Conservation (phyloP, 2,113 vertebrate genomes). For the Mixornis gularis region DNA sequence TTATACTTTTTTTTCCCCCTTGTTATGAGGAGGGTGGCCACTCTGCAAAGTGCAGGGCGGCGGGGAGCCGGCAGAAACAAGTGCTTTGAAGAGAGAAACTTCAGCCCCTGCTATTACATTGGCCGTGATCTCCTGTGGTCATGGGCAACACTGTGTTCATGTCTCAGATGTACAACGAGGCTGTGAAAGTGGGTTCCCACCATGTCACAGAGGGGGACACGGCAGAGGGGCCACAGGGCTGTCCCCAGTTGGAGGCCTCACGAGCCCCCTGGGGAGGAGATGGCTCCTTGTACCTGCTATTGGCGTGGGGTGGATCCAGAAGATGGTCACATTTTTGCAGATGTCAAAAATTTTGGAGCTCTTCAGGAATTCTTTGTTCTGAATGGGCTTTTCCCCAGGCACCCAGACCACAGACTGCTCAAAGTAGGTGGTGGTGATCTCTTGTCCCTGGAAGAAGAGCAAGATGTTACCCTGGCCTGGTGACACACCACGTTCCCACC, state of each 20-base stretch:
- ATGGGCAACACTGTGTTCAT: neutral
- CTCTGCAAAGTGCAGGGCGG: neutral
- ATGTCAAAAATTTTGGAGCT: slow-evolving; percentile 77
- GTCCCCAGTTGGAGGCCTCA: neutral
- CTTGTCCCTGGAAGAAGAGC: slow-evolving; percentile 69
- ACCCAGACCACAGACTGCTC: slow-evolving; percentile 79
- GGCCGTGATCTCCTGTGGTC: neutral
- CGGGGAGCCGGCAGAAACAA: neutral
- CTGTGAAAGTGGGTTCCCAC: neutral
- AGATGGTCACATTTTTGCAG: slow-evolving; percentile 73
- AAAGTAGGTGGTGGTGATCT: slow-evolving; percentile 74
- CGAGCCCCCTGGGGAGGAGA: neutral
- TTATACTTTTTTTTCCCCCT: neutral
- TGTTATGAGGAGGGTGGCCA: neutral
- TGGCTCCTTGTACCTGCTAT: slow-evolving; percentile 65
- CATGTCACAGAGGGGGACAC: neutral
- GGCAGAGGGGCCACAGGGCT: neutral
- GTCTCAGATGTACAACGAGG: neutral
- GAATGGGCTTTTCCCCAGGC: slow-evolving; percentile 75
- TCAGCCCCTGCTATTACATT: neutral
- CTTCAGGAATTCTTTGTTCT: slow-evolving; percentile 78
- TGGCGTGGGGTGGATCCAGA: slow-evolving; percentile 76
- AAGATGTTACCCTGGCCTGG: accelerated
- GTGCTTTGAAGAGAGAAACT: neutral
- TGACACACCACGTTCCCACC: neutral